Conservation (phyloP, 1,140 invertebrate species). For the Charaxes varanes region DNA sequence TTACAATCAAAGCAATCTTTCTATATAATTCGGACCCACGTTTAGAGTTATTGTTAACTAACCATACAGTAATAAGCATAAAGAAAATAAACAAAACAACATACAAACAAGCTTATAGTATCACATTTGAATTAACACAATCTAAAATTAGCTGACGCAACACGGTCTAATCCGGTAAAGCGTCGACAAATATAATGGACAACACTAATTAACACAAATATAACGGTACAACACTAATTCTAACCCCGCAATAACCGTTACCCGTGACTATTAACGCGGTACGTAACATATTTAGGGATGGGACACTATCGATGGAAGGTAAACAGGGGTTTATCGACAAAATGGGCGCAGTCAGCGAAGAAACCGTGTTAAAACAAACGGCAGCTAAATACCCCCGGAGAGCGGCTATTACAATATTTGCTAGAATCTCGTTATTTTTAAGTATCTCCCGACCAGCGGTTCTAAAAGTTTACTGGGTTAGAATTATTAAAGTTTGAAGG, state of each 20-base stretch:
- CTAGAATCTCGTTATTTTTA: conserved; percentile 66
- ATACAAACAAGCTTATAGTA: too few relatives aligned
- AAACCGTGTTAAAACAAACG: conserved; percentile 44
- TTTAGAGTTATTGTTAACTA: too few relatives aligned
- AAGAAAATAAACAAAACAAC: too few relatives aligned
- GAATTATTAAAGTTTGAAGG: too few relatives aligned
- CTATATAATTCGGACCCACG: too few relatives aligned
- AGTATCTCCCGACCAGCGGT: conserved; percentile 42
- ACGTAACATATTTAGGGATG: conserved; percentile 42
- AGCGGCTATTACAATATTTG: conserved; percentile 60
- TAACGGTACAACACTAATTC: conserved; percentile 28
- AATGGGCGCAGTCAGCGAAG: conserved; percentile 36
- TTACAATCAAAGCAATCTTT: too few relatives aligned
- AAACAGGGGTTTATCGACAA: conserved; percentile 43
- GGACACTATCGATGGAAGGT: conserved; percentile 36
- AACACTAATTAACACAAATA: conserved; percentile 14
- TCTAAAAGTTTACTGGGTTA: conserved; percentile 32
- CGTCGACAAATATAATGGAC: conserved; percentile 27
- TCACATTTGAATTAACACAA: conserved; percentile 5
- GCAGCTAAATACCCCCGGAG: conserved; percentile 40
- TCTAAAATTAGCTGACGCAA: conserved; percentile 14
- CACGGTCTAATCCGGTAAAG: conserved; percentile 15
- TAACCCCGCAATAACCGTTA: conserved; percentile 35
- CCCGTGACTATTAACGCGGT: conserved; percentile 32
- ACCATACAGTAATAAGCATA: too few relatives aligned